Evolutionary conservation across 1,140 invertebrate genomes (phyloP).

Genomic region (Anastrepha ludens): DNA sequence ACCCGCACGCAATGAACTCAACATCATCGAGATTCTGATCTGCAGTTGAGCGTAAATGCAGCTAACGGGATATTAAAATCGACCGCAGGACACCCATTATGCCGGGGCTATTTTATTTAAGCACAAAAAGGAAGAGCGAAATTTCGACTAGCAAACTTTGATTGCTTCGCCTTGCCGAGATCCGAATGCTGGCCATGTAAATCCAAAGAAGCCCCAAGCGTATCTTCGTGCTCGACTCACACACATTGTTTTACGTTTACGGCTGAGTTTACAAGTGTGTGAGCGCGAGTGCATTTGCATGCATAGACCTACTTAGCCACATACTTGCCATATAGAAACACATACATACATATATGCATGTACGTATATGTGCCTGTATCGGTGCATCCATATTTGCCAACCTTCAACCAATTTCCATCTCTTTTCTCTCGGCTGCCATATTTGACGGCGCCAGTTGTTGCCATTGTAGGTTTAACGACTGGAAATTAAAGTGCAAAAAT

Average conservation of each 20-base stretch:
- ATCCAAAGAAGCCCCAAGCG: neutral
- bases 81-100: conserved; percentile 2
- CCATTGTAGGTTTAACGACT: neutral
- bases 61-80: conserved; percentile 33
- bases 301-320: too few relatives aligned
- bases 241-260: neutral
- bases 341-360: neutral
- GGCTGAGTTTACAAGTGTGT: neutral
- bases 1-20: neutral
- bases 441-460: too few relatives aligned
- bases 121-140: too few relatives aligned
- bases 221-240: neutral
- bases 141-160: neutral
- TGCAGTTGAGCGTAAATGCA: neutral
- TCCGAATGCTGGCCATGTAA: neutral
- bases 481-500: neutral
- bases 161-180: neutral
- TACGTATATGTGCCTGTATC: neutral
- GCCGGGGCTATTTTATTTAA: neutral
- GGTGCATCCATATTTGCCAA: neutral
- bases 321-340: neutral
- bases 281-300: too few relatives aligned
- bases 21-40: neutral
- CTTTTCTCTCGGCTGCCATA: neutral
- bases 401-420: neutral